Percentiles rank a stretch among this genome's conserved stretches.
These are phyloP conservation scores for Hoplostethus mediterraneus DNA, from an alignment of 2,797 vertebrate species.

Conservation along the genomic window DNA sequence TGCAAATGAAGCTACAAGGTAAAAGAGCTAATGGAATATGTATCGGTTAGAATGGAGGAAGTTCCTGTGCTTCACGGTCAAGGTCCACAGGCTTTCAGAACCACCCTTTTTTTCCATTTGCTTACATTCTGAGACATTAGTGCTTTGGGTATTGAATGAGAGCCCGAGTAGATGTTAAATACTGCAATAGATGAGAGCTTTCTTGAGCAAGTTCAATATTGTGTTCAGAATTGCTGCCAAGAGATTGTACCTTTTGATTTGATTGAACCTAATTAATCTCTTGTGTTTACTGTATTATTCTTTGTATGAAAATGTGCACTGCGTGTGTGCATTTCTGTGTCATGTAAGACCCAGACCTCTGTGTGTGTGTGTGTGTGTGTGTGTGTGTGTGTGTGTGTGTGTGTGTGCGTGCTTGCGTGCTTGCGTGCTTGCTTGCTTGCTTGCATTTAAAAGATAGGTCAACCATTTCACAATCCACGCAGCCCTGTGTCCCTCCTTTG, in stretches of 20 bases:
- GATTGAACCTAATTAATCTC: constrained; percentile 61
- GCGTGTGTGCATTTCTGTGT: neutral
- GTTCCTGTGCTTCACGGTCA: constrained; percentile 45
- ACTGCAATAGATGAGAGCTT: constrained; percentile 45
- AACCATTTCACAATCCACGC: constrained; percentile 73
- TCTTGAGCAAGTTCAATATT: constrained; percentile 30
- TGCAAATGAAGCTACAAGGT: neutral
- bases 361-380: too few relatives aligned
- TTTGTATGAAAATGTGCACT: constrained; percentile 7
- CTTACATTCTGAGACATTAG: constrained; percentile 37
- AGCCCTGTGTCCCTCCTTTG: constrained; percentile 56
- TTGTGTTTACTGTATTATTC: constrained; percentile 16
- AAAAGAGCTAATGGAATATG: constrained; percentile 33
- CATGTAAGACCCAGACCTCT: too few relatives aligned
- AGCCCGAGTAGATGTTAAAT: constrained; percentile 58
- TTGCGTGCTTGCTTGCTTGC: neutral
- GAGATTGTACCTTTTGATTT: constrained; percentile 54
- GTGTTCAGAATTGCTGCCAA: constrained; percentile 41
- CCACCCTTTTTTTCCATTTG: neutral
- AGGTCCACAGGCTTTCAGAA: constrained; percentile 39
- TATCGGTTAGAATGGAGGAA: constrained; percentile 21
- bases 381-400: too few relatives aligned
- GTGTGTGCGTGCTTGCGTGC: too few relatives aligned
- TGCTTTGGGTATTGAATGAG: constrained; percentile 50
- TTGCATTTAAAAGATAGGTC: constrained; percentile 74